Evolutionary conservation across 2,797 vertebrate species (phyloP), one percentile per base, ranked within the genome.

Genomic region (Rhadinocentrus ornatus): DNA sequence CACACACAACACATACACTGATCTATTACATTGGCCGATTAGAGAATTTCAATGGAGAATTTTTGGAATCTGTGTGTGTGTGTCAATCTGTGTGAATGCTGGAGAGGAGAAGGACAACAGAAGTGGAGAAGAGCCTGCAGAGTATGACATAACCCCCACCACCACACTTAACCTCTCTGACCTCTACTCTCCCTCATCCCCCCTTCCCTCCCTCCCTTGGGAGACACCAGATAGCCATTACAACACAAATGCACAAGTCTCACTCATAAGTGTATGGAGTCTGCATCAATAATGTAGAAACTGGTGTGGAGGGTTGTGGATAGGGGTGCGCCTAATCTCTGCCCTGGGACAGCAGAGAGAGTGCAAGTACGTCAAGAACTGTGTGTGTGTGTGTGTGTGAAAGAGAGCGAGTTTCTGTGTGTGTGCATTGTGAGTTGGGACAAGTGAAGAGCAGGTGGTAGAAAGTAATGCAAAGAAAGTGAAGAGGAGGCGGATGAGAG

Each of bases 141-240:
- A 86, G 77, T 66, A 82, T 86, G 85, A 91, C 91, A 91, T 91
- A 80, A 88, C 81, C 89, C 78, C 83, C 86, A 73, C 77, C 71
- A 77, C 85, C 90, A 88, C 88, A 93, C 92, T 94, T 95, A 94
- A 94, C 94, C 94, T 91, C 83, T 82, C 18, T 91, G 93, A 93
- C 93, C 93, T 93, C 83, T 39, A 82, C 85, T 88, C 85, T 87
- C 82, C 80, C 87, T 86, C 86, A 76, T 72, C 66, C 80, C 86
- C 83, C 24, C 67, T 44, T 69, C 64, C 62, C 71, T 75, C 72
- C 66, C 86, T 90, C 91, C 87, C 77, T 4, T 71, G 91, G 91
- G 89, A 88, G 92, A 94, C 90, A 94, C 91, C 82, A 92, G 93
- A 95, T 95, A 93, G 91, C 93, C 91, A 94, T 94, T 94, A 94